These are phyloP conservation scores for Megamerina dolium DNA, from an alignment of 2,888 invertebrate species.

Conservation along the genomic window DNA sequence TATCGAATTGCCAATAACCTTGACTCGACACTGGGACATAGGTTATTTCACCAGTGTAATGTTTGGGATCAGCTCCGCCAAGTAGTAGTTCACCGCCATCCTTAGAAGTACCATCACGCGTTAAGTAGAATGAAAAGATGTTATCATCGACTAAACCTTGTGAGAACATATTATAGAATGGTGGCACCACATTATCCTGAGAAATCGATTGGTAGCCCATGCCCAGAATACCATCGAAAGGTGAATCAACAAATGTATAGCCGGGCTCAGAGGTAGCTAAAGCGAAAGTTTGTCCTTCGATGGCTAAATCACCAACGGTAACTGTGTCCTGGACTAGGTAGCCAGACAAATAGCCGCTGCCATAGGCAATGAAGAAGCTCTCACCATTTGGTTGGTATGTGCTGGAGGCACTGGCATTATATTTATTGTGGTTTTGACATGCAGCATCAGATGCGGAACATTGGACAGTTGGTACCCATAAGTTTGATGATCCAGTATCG, in stretches of 20 bases:
- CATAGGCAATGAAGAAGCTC: slow-evolving; percentile 85
- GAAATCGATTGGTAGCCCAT: slow-evolving; percentile 82
- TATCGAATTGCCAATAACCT: slow-evolving; percentile 93
- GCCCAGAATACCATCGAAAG: slow-evolving; percentile 96
- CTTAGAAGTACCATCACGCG: slow-evolving; percentile 60
- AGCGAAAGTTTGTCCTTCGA: slow-evolving; percentile 81
- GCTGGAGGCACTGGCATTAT: slow-evolving; percentile 76
- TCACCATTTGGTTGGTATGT: slow-evolving; percentile 84
- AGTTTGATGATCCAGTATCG: slow-evolving; percentile 80
- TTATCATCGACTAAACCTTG: slow-evolving; percentile 66
- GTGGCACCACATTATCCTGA: slow-evolving; percentile 81
- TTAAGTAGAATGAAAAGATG: slow-evolving; percentile 91
- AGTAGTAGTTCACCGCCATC: slow-evolving; percentile 80
- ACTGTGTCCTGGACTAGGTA: slow-evolving; percentile 88
- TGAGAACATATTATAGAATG: slow-evolving; percentile 83
- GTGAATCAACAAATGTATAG: slow-evolving; percentile 86
- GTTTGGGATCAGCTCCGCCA: slow-evolving; percentile 85
- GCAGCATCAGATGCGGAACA: slow-evolving; percentile 87
- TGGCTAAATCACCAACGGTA: slow-evolving; percentile 59
- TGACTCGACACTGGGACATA: slow-evolving; percentile 75
- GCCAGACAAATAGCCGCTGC: slow-evolving; percentile 91
- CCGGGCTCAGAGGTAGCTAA: slow-evolving; percentile 92
- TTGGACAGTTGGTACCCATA: slow-evolving; percentile 96
- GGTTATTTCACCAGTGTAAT: slow-evolving; percentile 59
- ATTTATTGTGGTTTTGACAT: slow-evolving; percentile 91